Evolutionary conservation across 2,113 vertebrate genomes (phyloP).

Genomic region (Polyodon spathula): DNA sequence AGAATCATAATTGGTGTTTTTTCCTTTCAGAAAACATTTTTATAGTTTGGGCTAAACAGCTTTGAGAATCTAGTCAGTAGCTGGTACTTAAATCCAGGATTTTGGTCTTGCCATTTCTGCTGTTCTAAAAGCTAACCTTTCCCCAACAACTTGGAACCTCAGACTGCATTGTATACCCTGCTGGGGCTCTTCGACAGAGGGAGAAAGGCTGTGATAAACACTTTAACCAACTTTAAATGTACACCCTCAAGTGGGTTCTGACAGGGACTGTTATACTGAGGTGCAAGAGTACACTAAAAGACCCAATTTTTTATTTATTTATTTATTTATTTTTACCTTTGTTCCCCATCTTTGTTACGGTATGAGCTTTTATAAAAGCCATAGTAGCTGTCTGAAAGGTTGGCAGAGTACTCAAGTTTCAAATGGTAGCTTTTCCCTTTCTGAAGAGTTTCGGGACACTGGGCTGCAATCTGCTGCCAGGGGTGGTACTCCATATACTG

Average conservation of each 20-base stretch:
- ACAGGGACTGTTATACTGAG: not conserved
- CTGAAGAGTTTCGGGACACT: slow-evolving; percentile 57
- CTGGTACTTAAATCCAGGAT: no score
- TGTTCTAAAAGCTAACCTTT: no score
- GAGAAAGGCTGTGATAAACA: no score
- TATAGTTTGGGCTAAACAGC: no score
- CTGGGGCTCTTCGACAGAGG: no score
- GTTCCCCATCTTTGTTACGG: slow-evolving; percentile 53
- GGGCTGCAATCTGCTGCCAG: slow-evolving; percentile 75
- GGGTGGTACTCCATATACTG: slow-evolving; percentile 70
- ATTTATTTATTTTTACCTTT: slow-evolving; percentile 36
- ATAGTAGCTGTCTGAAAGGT: slow-evolving; percentile 69
- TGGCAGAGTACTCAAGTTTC: slow-evolving; percentile 65
- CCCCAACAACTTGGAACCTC: no score
- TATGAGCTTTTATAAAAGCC: slow-evolving; percentile 91
- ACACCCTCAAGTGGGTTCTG: not conserved
- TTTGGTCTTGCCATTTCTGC: no score
- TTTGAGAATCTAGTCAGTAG: no score
- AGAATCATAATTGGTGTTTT: no score
- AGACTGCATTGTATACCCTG: no score
- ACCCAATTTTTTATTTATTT: no score
- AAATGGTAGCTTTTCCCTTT: slow-evolving; percentile 62
- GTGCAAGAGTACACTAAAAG: not conserved
- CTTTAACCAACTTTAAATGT: not conserved
- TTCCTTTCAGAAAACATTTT: no score